Evolutionary conservation across 2,113 vertebrate genomes (phyloP).

Genomic region (Lophochroa leadbeateri): DNA sequence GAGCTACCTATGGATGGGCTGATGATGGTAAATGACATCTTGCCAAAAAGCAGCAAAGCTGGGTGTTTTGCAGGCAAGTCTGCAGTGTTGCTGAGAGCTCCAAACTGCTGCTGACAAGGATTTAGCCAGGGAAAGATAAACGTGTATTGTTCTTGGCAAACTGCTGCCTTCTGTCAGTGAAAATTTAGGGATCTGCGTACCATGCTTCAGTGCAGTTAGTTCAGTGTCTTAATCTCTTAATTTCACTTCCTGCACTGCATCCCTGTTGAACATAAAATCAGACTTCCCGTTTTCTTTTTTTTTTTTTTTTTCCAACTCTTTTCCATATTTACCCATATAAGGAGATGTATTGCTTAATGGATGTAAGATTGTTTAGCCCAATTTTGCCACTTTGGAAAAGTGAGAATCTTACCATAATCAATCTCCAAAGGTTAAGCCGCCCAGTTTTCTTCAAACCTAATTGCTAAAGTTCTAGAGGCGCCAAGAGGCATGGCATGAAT

Average conservation of each 20-base stretch:
- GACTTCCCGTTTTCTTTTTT: background rate
- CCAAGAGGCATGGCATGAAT: background rate
- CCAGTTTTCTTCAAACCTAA: background rate
- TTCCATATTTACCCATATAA: background rate
- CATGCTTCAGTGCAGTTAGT: background rate
- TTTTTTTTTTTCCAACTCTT: background rate
- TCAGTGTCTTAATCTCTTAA: background rate
- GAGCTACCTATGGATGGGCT: background rate
- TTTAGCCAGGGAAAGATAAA: background rate
- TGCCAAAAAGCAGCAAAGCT: background rate
- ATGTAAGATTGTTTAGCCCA: background rate
- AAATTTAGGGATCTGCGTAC: background rate
- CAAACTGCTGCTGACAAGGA: background rate
- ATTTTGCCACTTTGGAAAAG: background rate
- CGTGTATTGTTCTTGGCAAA: background rate
- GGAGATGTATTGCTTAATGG: background rate
- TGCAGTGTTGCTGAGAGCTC: background rate
- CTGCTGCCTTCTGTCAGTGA: background rate
- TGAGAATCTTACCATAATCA: background rate
- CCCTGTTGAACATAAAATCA: background rate
- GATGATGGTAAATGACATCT: background rate
- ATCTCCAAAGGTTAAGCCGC: background rate
- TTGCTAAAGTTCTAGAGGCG: background rate
- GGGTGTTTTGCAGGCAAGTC: background rate
- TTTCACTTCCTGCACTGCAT: background rate